Conservation (phyloP, 2,797 vertebrate genomes). For the Mormyrus proboscirostris region DNA sequence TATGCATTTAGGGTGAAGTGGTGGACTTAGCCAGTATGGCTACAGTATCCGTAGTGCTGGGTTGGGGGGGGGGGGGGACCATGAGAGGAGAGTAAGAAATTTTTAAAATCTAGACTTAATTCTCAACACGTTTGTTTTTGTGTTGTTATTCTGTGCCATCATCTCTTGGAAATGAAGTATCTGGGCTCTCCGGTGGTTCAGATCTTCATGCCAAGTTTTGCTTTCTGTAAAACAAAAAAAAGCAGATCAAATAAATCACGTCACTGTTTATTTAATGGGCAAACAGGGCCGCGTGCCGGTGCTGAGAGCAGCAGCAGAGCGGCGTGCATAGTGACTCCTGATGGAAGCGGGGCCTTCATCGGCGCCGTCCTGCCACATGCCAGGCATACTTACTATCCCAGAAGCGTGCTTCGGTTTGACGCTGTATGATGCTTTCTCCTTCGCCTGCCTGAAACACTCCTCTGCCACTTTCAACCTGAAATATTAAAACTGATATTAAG, state of each 20-base stretch:
- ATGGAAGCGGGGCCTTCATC: not conserved
- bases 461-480: slow-evolving; percentile 84
- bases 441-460: slow-evolving; percentile 83
- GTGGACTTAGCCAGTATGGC: not conserved
- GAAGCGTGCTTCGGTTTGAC: slow-evolving; percentile 90
- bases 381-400: slow-evolving; percentile 77
- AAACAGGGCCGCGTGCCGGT: not conserved
- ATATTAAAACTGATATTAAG: not conserved
- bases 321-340: not conserved
- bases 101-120: slow-evolving; percentile 11
- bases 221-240: slow-evolving; percentile 72
- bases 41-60: slow-evolving; percentile 20
- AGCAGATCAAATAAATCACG: not conserved
- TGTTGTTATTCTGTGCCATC: slow-evolving; percentile 7
- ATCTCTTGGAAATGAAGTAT: slow-evolving; percentile 26
- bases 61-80: not conserved
- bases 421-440: slow-evolving; percentile 85
- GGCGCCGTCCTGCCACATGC: not conserved
- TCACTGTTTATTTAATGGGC: not conserved
- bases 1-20: not conserved
- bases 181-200: slow-evolving; percentile 46
- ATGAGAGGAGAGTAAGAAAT: not conserved
- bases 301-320: not conserved
- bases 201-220: slow-evolving; percentile 92
- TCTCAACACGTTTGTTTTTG: slow-evolving; percentile 9